Percentiles rank a stretch among this genome's conserved stretches.
Evolutionary conservation across 2,888 invertebrate species (phyloP).

Genomic region (Tachina lurida): DNA sequence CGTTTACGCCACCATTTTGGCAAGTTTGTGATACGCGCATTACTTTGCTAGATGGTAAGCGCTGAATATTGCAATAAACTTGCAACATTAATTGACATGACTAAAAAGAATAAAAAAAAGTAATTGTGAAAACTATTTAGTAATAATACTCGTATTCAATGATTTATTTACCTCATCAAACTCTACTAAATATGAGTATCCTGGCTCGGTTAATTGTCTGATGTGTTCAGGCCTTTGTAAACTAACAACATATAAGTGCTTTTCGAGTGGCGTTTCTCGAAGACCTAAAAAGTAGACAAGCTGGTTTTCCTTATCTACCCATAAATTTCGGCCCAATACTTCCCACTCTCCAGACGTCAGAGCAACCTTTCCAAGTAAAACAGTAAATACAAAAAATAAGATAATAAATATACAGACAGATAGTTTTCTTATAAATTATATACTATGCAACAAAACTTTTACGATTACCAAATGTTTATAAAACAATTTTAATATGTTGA

Average conservation of each 20-base stretch:
- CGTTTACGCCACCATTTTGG: slow-evolving; percentile 87
- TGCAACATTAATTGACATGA: slow-evolving; percentile 91
- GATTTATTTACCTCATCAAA: slow-evolving; percentile 87
- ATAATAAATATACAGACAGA: no score
- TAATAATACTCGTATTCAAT: not conserved
- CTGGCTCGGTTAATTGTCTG: slow-evolving; percentile 90
- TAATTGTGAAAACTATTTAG: not conserved
- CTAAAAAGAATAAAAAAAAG: slow-evolving; percentile 82
- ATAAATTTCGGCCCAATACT: slow-evolving; percentile 91
- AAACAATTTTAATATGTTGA: no score
- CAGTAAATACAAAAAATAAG: slow-evolving; percentile 65
- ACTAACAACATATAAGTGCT: slow-evolving; percentile 94
- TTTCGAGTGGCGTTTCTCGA: slow-evolving; percentile 95
- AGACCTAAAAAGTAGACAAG: slow-evolving; percentile 96
- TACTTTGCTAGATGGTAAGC: slow-evolving; percentile 90
- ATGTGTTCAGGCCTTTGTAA: slow-evolving; percentile 88
- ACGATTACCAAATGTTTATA: no score
- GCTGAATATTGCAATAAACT: slow-evolving; percentile 92
- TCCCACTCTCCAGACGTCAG: slow-evolving; percentile 97
- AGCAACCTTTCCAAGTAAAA: slow-evolving; percentile 83
- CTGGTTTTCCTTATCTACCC: slow-evolving; percentile 91
- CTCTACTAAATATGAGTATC: slow-evolving; percentile 92
- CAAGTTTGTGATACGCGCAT: slow-evolving; percentile 87
- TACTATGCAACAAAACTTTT: no score
- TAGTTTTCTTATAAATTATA: no score